Base-by-base conservation (phyloP, 2,888 invertebrate genomes). In the Drosophila antonietae region DNA sequence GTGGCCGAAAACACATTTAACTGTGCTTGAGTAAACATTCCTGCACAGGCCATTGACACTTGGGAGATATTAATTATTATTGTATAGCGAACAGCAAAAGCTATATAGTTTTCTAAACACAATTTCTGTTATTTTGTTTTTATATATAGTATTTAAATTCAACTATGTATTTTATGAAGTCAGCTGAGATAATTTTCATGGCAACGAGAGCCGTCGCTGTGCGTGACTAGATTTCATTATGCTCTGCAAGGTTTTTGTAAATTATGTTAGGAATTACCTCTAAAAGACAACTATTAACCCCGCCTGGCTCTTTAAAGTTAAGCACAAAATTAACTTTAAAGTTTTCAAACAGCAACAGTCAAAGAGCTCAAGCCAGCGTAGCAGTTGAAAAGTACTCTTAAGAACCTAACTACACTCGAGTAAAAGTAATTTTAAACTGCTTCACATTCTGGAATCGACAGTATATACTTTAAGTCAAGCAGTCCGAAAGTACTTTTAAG, bases 161-260 rank as follows among this genome's bases (percentile, higher is more conserved):
- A n/a, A 31, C 6, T 8, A 46, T 41, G 1, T 18, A 41, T n/a
- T n/a, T 8, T n/a, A 41, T 15, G 9, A 43, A 43, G 9, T 18
- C 43, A 43, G 4, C 2, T 8, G 15, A 39, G 39, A 46, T n/a
- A 23, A 15, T 49, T 49, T 31, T 3, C 12, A 14, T 35, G 51
- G 20, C 1, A 35, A 20, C 51, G 7, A 28, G 28, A 37, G 23
- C 37, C 15, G 15, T 6, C n/a, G n/a, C 55, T 28, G 12, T 55
- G 35, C 55, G 41, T 55, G 55, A 55, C 55, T 51, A 1, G 20
- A 35, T 35, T 35, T 51, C 15, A 55, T 41, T 55, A 55, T 28
- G 55, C 39, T 15, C 41, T 28, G 55, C 55, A 55, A 55, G 55
- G 55, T 55, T 55, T 20, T 28, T 15, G 4, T 3, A 15, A 39